These are phyloP conservation scores for Cariama cristata DNA, from an alignment of 2,113 vertebrate species.

Conservation along the genomic window DNA sequence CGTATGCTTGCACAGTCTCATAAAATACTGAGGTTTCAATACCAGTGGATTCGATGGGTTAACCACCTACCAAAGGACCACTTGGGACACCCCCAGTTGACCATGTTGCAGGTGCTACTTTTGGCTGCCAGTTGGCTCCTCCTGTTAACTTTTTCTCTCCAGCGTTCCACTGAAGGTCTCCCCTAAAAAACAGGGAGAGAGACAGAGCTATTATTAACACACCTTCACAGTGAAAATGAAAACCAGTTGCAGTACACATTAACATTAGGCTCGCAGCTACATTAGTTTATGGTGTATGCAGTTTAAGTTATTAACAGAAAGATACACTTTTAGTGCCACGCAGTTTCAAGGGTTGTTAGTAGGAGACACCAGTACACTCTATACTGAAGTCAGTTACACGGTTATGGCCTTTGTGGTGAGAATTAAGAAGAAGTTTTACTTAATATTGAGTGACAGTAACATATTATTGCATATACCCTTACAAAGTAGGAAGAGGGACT, in stretches of 20 bases:
- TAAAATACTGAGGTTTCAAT: not conserved
- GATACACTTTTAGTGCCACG: not conserved
- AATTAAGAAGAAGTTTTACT: constrained; percentile 25
- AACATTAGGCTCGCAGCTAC: not conserved
- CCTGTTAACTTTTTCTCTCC: constrained; percentile 96
- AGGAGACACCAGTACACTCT: not conserved
- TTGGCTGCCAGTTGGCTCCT: constrained; percentile 96
- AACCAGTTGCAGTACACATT: not conserved
- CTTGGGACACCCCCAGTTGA: constrained; percentile 80
- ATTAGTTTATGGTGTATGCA: constrained; percentile 42
- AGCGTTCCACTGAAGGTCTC: constrained; percentile 88
- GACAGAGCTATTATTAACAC: not conserved
- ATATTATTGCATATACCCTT: constrained; percentile 36
- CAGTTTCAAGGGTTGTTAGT: constrained; percentile 20
- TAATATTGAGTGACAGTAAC: constrained; percentile 25
- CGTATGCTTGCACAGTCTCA: rapidly evolving
- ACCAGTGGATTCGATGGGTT: not conserved
- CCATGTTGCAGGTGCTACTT: constrained; percentile 94
- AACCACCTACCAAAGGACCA: constrained; percentile 84
- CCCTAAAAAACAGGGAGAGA: constrained; percentile 66
- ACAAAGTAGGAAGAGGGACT: constrained; percentile 40
- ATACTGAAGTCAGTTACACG: not conserved
- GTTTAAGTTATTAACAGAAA: constrained; percentile 9
- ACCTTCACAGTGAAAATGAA: not conserved
- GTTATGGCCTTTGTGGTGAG: constrained; percentile 42